Evolutionary conservation across 2,113 vertebrate species (phyloP).

Genomic region (Salvelinus namaycush): DNA sequence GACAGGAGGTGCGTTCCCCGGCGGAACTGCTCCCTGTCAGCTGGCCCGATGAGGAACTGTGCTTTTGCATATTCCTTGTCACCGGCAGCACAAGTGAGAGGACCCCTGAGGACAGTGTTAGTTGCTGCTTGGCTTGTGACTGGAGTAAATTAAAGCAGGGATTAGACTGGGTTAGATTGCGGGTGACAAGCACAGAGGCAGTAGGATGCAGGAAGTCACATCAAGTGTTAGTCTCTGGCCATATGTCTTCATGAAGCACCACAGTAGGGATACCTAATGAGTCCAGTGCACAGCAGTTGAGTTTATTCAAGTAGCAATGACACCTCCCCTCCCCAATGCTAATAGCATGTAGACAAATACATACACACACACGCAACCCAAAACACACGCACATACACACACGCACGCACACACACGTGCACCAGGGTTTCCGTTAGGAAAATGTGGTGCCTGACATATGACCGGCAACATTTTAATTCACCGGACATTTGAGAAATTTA

Average conservation of each 20-base stretch:
- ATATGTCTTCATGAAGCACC: slow-evolving; percentile 84
- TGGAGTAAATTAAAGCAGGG: slow-evolving; percentile 96
- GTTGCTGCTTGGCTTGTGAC: slow-evolving; percentile 83
- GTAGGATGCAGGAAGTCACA: slow-evolving; percentile 64
- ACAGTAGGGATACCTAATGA: slow-evolving; percentile 68
- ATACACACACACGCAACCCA: background rate
- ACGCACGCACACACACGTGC: background rate
- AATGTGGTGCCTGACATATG: too few species aligned
- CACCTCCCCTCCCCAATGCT: slow-evolving; percentile 4
- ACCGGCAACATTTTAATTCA: too few species aligned
- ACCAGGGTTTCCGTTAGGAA: too few species aligned
- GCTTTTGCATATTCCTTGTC: slow-evolving; percentile 94
- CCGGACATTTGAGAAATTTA: too few species aligned
- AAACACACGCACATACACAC: too few species aligned
- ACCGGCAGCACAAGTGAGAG: slow-evolving; percentile 88
- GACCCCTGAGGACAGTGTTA: slow-evolving; percentile 89
- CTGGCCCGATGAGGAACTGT: slow-evolving; percentile 91
- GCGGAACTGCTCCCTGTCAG: slow-evolving; percentile 87
- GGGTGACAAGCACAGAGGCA: slow-evolving; percentile 87
- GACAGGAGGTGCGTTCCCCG: slow-evolving; percentile 81
- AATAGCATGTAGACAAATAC: background rate
- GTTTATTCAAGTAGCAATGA: slow-evolving; percentile 50
- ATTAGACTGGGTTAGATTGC: slow-evolving; percentile 88
- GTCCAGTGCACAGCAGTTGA: slow-evolving; percentile 57
- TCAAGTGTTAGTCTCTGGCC: slow-evolving; percentile 80